Evolutionary conservation across 2,888 invertebrate genomes (phyloP), one percentile per base, ranked within the genome.

Genomic region (Subacronicta megacephala): DNA sequence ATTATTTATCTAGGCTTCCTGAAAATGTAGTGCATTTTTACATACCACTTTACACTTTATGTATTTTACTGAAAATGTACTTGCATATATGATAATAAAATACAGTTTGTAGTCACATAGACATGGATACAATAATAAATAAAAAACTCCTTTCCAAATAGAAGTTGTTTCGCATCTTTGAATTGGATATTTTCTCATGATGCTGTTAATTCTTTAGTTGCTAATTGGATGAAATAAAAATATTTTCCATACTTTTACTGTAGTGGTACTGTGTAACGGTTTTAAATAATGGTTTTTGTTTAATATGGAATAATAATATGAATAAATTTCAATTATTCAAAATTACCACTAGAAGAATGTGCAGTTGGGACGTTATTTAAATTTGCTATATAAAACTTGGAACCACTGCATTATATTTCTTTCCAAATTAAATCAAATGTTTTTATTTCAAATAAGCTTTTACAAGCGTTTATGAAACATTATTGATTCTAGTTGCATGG

Each of bases 141-240:
- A 17, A 55, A 43, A 44, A 43, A 60, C 40, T 13, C 13, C 12
- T 18, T 36, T 33, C 35, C 0, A 33, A 49, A 55, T 50, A 53
- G 63, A 55, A 56, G 37, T 53, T 16, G 13, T 13, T 42, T 40
- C 12, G 18, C 43, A 47, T 31, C 53, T 54, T 46, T 49, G 56
- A 60, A 62, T 62, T 53, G 53, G 45, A 15, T 16, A 46, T 50
- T 75, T 72, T 72, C 62, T 62, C 65, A 74, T 68, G 60, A 56
- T 52, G 18, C 38, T 68, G 59, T 56, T 58, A 59, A 63, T 58
- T 60, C 7, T 55, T 50, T 44, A 41, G 38, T 49, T 72, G 62
- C 59, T 75, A 74, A 75, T 68, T 74, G 58, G 57, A 7, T 26
- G 23, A 56, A 68, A 72, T 45, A 61, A 50, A 65, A 62, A 72